Evolutionary conservation across 64 coral and sea anemone genomes (phyloP), one percentile per base, ranked within the genome.

Genomic region (Dendronephthya gigantea): DNA sequence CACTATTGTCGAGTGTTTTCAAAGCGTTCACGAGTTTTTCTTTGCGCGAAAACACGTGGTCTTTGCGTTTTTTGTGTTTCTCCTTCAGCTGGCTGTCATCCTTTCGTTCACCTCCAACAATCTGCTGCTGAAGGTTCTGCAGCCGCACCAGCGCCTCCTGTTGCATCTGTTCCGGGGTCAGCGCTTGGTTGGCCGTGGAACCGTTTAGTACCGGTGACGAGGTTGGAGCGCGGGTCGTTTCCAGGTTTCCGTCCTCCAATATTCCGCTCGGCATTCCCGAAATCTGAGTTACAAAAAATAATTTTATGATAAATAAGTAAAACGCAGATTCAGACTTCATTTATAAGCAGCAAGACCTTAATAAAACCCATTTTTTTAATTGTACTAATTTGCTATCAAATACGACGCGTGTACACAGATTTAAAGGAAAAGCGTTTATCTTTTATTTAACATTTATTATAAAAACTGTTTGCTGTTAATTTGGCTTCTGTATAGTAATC

Each of bases 81-180:
- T 96, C 94, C 83, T 93, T 96, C 15, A 96, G 68, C 43, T 89
- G 92, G 40, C 86, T 86, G 30, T 96, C 94, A 19, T 91, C 90
- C 68, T 93, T 96, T 50, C 88, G 90, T 27, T 96, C 94, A 5
- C 94, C 91, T 3, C 94, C 94, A 0, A 93, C 91, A 86, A 96
- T 87, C 29, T 96, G 90, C 40, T 93, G 91, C 30, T 93, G 94
- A 10, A 96, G 59, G 0, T 88, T 89, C 22, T 92, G 91, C 35
- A 96, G 27, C 30, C 91, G 82, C 5, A 88, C 87, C 17, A 88
- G 35, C 10, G 88, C 92, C 65, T 90, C 88, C 30, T 86, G 88
- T 33, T 89, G 88, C 39, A 89, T 83, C 50, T 16, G 50, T 52
- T 52, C 50, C 13, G 81, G 0, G 87, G 75, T 16, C 50, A 81